Conservation (phyloP, 2,797 vertebrate genomes). For the Pogoniulus pusillus region DNA sequence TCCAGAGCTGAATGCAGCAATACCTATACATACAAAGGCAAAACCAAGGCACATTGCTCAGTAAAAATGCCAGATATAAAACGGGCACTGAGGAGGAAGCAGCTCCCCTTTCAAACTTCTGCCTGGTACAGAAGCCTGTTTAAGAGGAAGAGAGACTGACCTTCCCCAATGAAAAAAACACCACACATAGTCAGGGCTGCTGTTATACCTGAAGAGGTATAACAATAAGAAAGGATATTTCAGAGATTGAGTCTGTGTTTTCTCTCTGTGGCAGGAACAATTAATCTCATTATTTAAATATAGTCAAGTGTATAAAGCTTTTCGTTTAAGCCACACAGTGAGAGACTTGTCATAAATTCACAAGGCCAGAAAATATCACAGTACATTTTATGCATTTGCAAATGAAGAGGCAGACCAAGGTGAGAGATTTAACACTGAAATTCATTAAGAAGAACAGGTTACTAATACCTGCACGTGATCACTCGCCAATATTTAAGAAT, state of each 20-base stretch:
- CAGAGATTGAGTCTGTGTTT: background rate
- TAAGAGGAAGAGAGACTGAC: background rate
- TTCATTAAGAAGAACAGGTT: background rate
- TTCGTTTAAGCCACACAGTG: background rate
- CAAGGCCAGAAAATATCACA: slow-evolving; percentile 8
- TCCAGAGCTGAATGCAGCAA: background rate
- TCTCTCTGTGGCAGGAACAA: background rate
- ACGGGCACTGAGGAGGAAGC: background rate
- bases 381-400: background rate
- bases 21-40: background rate
- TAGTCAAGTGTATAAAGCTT: background rate
- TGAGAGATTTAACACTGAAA: background rate
- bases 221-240: background rate
- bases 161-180: background rate
- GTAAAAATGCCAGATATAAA: background rate
- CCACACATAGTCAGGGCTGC: background rate
- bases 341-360: slow-evolving; percentile 19
- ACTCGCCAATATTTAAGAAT: background rate
- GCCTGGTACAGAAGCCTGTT: background rate
- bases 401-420: background rate
- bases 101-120: background rate
- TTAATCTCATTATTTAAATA: slow-evolving; percentile 26
- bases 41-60: background rate
- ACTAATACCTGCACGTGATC: background rate
- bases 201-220: background rate